Evolutionary conservation across 2,797 vertebrate species (phyloP), one percentile per base, ranked within the genome.

Genomic region (Falco rusticolus): DNA sequence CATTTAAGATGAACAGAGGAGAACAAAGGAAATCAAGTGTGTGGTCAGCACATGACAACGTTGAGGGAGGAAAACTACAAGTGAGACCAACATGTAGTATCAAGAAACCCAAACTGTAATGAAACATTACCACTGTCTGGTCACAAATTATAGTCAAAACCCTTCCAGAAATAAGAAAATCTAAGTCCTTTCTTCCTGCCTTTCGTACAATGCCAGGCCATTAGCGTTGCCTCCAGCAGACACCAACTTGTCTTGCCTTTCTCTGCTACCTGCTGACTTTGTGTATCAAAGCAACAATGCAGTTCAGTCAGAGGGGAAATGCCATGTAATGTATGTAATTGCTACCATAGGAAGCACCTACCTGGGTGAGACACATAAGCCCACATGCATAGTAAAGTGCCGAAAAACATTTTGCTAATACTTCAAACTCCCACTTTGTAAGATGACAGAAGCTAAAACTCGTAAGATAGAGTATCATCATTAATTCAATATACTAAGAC

Each of bases 301-400:
- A 9, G 22, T 1, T 81, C 48, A 51, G 25, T 16, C 43, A 79
- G 4, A 80, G n/a, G 22, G 4, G 43, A n/a, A 65, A 39, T 13
- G 8, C 24, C 85, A 19, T 5, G 4, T 16, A 34, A 31, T 16
- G 3, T 6, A 18, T 33, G 13, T 15, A 15, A 59, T 6, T 21
- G 16, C 18, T n/a, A 33, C 39, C 17, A 33, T 0, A 29, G 53
- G 26, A 34, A 74, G 33, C 72, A 43, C 31, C 53, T 48, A 33
- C 24, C 29, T 34, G 1, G 3, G 9, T 6, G 12, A 71, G 45
- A 74, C 19, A 17, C 9, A 4, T 16, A 92, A 70, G 22, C 9
- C 17, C 31, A 13, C 0, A 3, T 13, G 13, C 7, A 21, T 1
- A 43, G n/a, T 18, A 11, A 65, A 4, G 2, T 4, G 13, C 21